Percentiles rank a stretch among this genome's conserved stretches.
phyloP scores from a whole-genome alignment of 2,797 vertebrate genomes.

The Aplochiton taeniatus region DNA sequence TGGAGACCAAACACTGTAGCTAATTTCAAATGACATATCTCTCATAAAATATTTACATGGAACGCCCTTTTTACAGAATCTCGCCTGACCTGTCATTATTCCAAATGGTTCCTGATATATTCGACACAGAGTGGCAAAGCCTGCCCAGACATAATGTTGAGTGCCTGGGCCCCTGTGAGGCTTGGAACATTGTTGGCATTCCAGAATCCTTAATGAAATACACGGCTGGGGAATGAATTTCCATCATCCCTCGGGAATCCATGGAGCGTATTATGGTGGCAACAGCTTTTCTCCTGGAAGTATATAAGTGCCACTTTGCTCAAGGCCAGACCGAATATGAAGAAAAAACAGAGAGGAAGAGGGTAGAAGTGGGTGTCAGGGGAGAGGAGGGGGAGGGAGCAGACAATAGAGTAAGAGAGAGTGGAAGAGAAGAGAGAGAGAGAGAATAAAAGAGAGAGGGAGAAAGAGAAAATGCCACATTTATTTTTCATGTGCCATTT shows the following conservation, averaged over 20 bases:
- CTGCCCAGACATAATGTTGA: too few relatives aligned
- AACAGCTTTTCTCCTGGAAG: not conserved
- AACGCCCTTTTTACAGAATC: too few relatives aligned
- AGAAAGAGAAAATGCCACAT: slow-evolving; percentile 7
- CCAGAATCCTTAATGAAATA: slow-evolving; percentile 28
- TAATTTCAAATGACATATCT: too few relatives aligned
- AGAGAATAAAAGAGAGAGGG: slow-evolving; percentile 17
- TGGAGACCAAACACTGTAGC: too few relatives aligned
- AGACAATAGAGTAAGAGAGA: slow-evolving; percentile 14
- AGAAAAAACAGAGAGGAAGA: not conserved
- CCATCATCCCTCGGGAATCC: slow-evolving; percentile 11
- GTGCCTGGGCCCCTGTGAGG: not conserved
- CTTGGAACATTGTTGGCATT: slow-evolving; percentile 27
- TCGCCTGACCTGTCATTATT: too few relatives aligned
- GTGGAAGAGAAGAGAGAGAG: slow-evolving; percentile 16
- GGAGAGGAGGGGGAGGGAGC: not conserved
- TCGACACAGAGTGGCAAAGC: too few relatives aligned
- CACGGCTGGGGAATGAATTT: slow-evolving; percentile 29
- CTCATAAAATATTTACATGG: too few relatives aligned
- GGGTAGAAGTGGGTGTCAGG: too few relatives aligned
- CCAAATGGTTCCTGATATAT: too few relatives aligned
- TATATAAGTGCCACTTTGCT: not conserved
- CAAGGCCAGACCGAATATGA: not conserved
- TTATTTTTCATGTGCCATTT: slow-evolving; percentile 18
- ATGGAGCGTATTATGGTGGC: slow-evolving; percentile 2